Evolutionary conservation across 2,113 vertebrate genomes (phyloP).

Genomic region (Lophotis ruficrista): DNA sequence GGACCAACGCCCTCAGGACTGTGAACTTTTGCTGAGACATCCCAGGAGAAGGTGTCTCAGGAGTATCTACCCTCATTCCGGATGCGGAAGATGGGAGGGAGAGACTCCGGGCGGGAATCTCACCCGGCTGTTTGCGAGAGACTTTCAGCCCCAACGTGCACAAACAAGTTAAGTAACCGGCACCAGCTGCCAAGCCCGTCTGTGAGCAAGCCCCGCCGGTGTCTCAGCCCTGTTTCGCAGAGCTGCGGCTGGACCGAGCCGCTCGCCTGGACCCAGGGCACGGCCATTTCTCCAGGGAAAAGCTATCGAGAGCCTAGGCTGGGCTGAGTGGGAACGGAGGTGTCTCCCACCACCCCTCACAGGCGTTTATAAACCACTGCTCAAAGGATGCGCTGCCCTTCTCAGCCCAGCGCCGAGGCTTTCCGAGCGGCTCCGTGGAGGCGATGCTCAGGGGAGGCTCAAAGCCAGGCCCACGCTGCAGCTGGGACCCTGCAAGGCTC

Average conservation of each 20-base stretch:
- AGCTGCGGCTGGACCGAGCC: neutral
- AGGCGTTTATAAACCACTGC: neutral
- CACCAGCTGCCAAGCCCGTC: neutral
- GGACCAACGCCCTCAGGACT: neutral
- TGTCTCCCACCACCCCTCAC: fast-evolving
- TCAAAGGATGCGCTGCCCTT: neutral
- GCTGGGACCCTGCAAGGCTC: neutral
- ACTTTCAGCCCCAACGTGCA: slow-evolving; percentile 28
- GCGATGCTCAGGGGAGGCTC: neutral
- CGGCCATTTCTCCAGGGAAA: neutral
- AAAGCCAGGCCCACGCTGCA: fast-evolving
- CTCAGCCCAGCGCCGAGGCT: fast-evolving
- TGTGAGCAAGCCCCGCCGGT: neutral
- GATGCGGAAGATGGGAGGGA: fast-evolving
- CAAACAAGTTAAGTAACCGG: neutral
- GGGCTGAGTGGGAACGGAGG: fast-evolving
- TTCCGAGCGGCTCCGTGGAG: fast-evolving
- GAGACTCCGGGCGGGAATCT: neutral
- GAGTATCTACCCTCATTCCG: fast-evolving
- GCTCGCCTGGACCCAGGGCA: neutral
- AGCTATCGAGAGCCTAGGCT: fast-evolving
- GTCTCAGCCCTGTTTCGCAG: neutral
- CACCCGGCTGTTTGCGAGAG: neutral
- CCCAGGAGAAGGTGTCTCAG: neutral
- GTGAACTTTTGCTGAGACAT: neutral